These are phyloP conservation scores for Strigamia maritima DNA, from an alignment of 2,888 invertebrate genomes.

Conservation along the genomic window DNA sequence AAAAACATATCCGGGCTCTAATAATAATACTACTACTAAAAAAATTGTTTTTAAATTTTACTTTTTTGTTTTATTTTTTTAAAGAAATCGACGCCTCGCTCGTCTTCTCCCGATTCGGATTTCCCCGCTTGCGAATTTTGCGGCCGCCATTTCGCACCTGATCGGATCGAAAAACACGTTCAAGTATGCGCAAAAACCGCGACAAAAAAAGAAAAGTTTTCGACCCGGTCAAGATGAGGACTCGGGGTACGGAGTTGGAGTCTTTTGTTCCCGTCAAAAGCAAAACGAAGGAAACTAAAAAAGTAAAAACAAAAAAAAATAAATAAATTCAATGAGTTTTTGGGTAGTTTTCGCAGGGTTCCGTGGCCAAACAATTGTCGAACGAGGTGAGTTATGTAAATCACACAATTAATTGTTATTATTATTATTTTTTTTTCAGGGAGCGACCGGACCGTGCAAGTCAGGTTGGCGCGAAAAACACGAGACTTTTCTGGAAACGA, in stretches of 20 bases:
- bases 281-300: background rate
- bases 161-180: constrained; percentile 77
- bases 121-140: constrained; percentile 68
- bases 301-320: no score
- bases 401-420: no score
- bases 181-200: constrained; percentile 76
- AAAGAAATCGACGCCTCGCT: constrained; percentile 26
- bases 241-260: constrained; percentile 84
- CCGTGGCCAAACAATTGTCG: no score
- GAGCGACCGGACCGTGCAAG: constrained; percentile 42
- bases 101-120: constrained; percentile 46
- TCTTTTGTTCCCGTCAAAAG: constrained; percentile 60
- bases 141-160: constrained; percentile 73
- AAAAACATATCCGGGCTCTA: no score
- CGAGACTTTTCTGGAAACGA: constrained; percentile 86
- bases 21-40: no score
- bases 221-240: constrained; percentile 85
- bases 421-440: no score
- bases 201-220: constrained; percentile 77
- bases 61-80: no score
- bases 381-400: no score
- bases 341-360: no score
- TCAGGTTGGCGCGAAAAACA: constrained; percentile 86
- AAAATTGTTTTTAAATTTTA: no score
- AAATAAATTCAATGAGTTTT: no score